These are phyloP conservation scores for Bombus huntii DNA, from an alignment of 1,140 invertebrate species.

Conservation along the genomic window DNA sequence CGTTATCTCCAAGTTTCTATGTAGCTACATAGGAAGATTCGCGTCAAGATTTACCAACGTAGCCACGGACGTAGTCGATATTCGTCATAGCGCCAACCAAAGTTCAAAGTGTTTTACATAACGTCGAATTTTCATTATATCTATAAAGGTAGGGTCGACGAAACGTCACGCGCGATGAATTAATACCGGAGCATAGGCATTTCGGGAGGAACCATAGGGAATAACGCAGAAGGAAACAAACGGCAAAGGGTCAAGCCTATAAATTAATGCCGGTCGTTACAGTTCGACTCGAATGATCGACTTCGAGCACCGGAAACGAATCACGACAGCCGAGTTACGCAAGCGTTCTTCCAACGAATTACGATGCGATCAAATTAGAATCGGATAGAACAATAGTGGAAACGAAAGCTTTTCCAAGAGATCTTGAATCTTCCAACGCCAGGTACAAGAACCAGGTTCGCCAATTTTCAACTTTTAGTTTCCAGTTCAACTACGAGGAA, in stretches of 20 bases:
- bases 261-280: slow-evolving; percentile 8
- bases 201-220: background rate
- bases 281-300: slow-evolving; percentile 30
- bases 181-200: background rate
- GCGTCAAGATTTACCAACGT: background rate
- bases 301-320: slow-evolving; percentile 33
- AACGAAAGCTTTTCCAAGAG: background rate
- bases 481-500: background rate
- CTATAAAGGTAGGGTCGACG: background rate
- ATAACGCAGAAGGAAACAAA: background rate
- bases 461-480: background rate
- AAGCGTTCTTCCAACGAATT: background rate
- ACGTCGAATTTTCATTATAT: background rate
- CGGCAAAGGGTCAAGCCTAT: background rate
- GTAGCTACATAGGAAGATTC: too few relatives aligned
- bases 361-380: background rate
- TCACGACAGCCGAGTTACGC: slow-evolving; percentile 3
- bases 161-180: background rate
- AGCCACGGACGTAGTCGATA: background rate
- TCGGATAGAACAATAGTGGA: background rate
- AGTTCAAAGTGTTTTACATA: background rate
- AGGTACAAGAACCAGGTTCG: too few relatives aligned
- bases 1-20: too few relatives aligned
- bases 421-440: too few relatives aligned
- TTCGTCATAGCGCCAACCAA: too few relatives aligned